Conservation (phyloP, 1,140 invertebrate species). For the Phenacoccus solenopsis region DNA sequence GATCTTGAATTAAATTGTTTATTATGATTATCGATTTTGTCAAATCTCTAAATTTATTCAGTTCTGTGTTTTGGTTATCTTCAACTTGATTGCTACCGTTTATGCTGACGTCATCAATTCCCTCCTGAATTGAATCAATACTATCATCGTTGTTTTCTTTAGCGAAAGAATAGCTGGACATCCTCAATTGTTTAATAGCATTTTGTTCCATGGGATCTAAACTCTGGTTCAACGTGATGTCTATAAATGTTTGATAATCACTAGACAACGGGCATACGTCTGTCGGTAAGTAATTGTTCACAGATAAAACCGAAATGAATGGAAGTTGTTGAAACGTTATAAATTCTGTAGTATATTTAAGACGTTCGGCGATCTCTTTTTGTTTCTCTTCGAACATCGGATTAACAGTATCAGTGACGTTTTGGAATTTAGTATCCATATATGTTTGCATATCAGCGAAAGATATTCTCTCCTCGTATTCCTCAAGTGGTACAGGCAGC, state of each 20-base stretch:
- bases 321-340: background rate
- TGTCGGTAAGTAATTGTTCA: background rate
- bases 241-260: background rate
- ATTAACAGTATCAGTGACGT: background rate
- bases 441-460: background rate
- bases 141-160: too few species aligned
- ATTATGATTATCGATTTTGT: too few species aligned
- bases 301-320: background rate
- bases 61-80: too few species aligned
- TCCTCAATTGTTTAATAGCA: too few species aligned
- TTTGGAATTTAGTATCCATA: background rate
- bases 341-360: background rate
- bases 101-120: too few species aligned
- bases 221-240: background rate
- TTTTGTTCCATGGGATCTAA: too few species aligned
- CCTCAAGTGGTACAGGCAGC: too few species aligned
- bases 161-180: too few species aligned
- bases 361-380: background rate
- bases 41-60: too few species aligned
- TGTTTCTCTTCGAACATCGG: background rate
- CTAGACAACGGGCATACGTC: background rate
- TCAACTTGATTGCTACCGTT: too few species aligned
- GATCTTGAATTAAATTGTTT: too few species aligned
- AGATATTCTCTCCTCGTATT: background rate
- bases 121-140: too few species aligned